These are phyloP conservation scores for Brachionus sp. DNA, from an alignment of 1,140 invertebrate genomes.

Conservation along the genomic window DNA sequence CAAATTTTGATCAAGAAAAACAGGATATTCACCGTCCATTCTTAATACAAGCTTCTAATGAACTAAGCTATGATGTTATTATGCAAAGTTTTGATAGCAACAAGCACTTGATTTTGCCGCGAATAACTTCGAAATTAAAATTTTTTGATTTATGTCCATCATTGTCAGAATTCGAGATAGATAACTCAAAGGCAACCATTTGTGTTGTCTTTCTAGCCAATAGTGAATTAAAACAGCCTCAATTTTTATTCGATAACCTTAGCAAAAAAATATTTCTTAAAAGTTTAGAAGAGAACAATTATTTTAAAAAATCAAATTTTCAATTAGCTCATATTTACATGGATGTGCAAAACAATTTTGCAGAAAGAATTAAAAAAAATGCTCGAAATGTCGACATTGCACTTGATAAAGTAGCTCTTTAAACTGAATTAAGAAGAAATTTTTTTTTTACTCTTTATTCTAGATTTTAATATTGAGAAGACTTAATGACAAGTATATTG, in stretches of 20 bases:
- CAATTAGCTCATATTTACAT: neutral
- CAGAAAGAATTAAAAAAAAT: slow-evolving; percentile 4
- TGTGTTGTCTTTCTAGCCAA: neutral
- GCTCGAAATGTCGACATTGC: neutral
- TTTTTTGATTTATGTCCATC: slow-evolving; percentile 29
- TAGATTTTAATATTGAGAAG: slow-evolving; percentile 4
- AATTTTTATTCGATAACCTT: neutral
- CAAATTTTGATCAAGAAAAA: neutral
- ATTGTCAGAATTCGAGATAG: neutral
- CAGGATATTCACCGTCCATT: neutral
- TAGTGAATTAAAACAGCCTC: neutral
- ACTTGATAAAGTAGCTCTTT: neutral
- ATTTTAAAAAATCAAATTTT: slow-evolving; percentile 17
- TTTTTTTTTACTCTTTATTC: neutral
- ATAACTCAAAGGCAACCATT: neutral
- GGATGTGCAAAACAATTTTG: neutral
- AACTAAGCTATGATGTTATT: neutral
- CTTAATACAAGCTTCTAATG: neutral
- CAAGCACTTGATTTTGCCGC: slow-evolving; percentile 3
- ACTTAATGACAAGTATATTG: slow-evolving; percentile 2
- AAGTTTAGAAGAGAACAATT: neutral
- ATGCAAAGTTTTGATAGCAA: neutral
- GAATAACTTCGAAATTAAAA: neutral
- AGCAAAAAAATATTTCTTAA: neutral
- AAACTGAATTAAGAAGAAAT: neutral